Percentiles rank a stretch among this genome's conserved stretches.
Conservation (phyloP, 2,888 invertebrate species). For the Diadegma fenestrale region DNA sequence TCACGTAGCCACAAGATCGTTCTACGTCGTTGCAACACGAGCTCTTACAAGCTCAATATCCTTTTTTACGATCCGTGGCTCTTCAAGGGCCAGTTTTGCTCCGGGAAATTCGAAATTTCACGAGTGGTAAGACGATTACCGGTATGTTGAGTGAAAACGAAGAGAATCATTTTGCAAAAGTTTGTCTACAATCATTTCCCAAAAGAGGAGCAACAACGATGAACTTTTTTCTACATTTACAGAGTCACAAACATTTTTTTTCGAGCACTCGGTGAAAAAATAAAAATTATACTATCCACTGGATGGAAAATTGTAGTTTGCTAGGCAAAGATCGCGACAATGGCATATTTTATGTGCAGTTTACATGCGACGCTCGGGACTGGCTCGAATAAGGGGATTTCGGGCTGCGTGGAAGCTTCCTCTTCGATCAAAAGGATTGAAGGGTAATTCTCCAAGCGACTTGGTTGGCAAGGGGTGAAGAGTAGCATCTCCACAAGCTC, state of each 20-base stretch:
- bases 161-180: not conserved
- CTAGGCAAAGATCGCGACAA: not conserved
- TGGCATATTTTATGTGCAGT: not conserved
- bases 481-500: conserved; percentile 39
- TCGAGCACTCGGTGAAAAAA: not conserved
- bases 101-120: not conserved
- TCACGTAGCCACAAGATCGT: conserved; percentile 19
- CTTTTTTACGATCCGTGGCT: not conserved
- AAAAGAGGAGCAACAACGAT: not conserved
- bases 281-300: not conserved
- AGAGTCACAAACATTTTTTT: not conserved
- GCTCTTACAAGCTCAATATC: conserved; percentile 23
- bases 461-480: conserved; percentile 10
- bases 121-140: conserved; percentile 8
- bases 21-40: conserved; percentile 14
- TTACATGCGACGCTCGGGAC: not conserved
- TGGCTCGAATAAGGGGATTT: conserved; percentile 29
- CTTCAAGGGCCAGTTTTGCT: not conserved
- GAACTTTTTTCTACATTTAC: no score
- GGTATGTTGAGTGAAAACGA: not conserved
- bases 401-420: conserved; percentile 33
- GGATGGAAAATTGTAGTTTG: not conserved
- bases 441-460: conserved; percentile 50
- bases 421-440: conserved; percentile 52
- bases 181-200: not conserved